Percentiles rank a stretch among this genome's conserved stretches.
Evolutionary conservation across 2,888 invertebrate species (phyloP).

Genomic region (Bhutanitis thaidina): DNA sequence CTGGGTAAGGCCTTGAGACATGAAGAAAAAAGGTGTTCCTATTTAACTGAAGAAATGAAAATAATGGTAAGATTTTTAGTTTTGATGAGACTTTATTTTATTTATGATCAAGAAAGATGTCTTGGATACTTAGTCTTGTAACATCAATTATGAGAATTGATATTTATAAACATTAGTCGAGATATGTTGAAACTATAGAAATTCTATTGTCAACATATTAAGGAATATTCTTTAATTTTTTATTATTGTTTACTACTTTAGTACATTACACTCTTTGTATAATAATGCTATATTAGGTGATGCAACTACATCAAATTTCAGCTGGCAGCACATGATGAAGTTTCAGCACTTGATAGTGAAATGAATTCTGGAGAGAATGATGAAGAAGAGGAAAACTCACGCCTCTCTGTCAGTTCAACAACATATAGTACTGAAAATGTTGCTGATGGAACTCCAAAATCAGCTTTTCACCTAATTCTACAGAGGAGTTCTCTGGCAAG

Average conservation of each 20-base stretch:
- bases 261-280: no score
- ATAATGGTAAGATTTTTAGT: slow-evolving; percentile 82
- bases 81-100: neutral
- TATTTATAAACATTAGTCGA: no score
- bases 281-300: no score
- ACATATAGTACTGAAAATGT: slow-evolving; percentile 48
- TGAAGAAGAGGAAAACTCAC: slow-evolving; percentile 60
- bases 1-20: slow-evolving; percentile 92
- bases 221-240: no score
- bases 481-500: slow-evolving; percentile 90
- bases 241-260: no score
- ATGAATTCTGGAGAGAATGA: slow-evolving; percentile 61
- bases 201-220: no score
- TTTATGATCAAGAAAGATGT: neutral
- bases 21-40: slow-evolving; percentile 94
- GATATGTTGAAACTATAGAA: no score
- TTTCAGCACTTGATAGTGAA: slow-evolving; percentile 73
- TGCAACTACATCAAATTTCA: no score
- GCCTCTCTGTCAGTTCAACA: slow-evolving; percentile 60
- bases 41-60: slow-evolving; percentile 93
- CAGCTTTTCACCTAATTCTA: slow-evolving; percentile 90
- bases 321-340: slow-evolving; percentile 80
- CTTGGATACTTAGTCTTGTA: no score
- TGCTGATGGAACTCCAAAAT: slow-evolving; percentile 54
- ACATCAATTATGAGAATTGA: no score